Evolutionary conservation across 2,888 invertebrate species (phyloP), one percentile per base, ranked within the genome.

Genomic region (Yponomeuta evonymella): DNA sequence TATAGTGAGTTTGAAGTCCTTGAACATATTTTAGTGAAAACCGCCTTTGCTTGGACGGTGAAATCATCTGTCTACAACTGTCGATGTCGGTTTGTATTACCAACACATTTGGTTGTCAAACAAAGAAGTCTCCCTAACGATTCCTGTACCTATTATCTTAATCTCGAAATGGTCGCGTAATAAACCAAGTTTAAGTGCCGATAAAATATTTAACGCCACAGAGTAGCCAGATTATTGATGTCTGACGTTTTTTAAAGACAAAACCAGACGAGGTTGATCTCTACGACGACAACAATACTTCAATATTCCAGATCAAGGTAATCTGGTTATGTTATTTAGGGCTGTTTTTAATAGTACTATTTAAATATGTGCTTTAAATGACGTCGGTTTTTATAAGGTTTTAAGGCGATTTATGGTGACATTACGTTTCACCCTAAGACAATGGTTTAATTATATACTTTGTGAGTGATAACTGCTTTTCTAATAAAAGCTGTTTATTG

Each of bases 121-220:
- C 67, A 67, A 43, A 33, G 67, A 67, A 67, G 67, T 67, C n/a
- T 36, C 51, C 15, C 36, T 48, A 68, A 48, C 29, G 29, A 68
- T 29, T 68, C 23, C 23, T 68, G 48, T 68, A 43, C 67, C 48
- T 51, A 48, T 90, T 89, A 90, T 82, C 81, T 85, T 90, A 90
- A 91, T 88, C 88, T 87, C 76, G 72, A 79, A 85, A 72, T 71
- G 68, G 83, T 78, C 77, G 81, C 79, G 84, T 86, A 89, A 87
- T 89, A 90, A 90, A 89, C 81, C 79, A 77, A 79, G 81, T 86
- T 90, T 91, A 87, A 90, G 79, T 85, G 82, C 85, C 87, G 79
- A 90, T 91, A 91, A 91, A 91, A 91, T 89, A 89, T 90, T 91
- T 89, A 87, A 88, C 83, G 82, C 84, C 79, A 77, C 77, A 81